phyloP scores from a whole-genome alignment of 2,888 invertebrate genomes.

The Cheilosia scutellata region DNA sequence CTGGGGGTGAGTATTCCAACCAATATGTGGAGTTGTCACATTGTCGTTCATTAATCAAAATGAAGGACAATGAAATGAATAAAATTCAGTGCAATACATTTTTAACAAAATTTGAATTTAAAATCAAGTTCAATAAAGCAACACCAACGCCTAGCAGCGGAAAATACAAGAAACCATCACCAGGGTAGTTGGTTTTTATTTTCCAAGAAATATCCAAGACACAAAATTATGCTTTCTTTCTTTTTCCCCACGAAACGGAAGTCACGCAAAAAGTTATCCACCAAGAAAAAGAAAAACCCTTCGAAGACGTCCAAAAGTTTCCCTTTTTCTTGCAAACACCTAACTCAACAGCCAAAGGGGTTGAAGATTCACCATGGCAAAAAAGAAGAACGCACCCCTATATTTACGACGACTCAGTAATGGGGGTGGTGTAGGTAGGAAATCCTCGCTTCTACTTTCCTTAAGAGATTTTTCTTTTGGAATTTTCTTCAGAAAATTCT shows the following conservation, averaged over 20 bases:
- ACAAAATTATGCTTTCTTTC: constrained; percentile 64
- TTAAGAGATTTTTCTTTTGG: constrained; percentile 76
- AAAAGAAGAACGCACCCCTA: constrained; percentile 27
- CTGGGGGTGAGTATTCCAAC: constrained; percentile 15
- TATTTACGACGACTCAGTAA: constrained; percentile 13
- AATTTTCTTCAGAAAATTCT: constrained; percentile 78
- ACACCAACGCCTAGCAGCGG: constrained; percentile 64
- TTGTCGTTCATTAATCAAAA: constrained; percentile 48
- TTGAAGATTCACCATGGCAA: constrained; percentile 3
- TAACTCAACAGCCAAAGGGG: constrained; percentile 30
- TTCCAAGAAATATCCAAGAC: constrained; percentile 71
- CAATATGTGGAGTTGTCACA: neutral
- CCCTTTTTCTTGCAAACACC: constrained; percentile 3
- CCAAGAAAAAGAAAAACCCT: constrained; percentile 51
- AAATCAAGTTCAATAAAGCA: constrained; percentile 24
- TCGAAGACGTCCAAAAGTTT: constrained; percentile 60
- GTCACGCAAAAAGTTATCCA: constrained; percentile 50
- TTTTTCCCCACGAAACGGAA: constrained; percentile 11
- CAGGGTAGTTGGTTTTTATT: constrained; percentile 29
- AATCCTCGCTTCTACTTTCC: constrained; percentile 73
- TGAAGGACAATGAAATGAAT: constrained; percentile 53
- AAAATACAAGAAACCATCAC: constrained; percentile 53
- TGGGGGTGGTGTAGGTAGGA: constrained; percentile 30
- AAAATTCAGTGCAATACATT: neutral
- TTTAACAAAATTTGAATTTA: neutral